Percentiles rank a stretch among this genome's conserved stretches.
These are phyloP conservation scores for Pseudorasbora parva DNA, from an alignment of 2,113 vertebrate genomes.

Conservation along the genomic window DNA sequence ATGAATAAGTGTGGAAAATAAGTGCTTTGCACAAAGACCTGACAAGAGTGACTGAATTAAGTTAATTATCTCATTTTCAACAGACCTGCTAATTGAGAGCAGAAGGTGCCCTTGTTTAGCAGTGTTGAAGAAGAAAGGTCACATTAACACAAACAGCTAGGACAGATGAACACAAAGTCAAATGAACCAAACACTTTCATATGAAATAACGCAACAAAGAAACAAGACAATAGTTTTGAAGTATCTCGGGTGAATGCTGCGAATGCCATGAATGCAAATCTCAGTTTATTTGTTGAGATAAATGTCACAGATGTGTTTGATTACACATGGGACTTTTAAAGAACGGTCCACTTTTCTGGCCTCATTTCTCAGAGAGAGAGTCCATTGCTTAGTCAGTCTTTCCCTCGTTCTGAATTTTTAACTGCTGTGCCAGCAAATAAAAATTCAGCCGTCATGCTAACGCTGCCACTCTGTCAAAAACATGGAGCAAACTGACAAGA, in stretches of 20 bases:
- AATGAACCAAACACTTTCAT: background rate
- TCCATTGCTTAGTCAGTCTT: slow-evolving; percentile 8
- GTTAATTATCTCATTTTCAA: background rate
- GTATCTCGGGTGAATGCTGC: background rate
- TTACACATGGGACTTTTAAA: slow-evolving; percentile 10
- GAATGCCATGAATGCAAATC: background rate
- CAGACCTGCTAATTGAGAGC: background rate
- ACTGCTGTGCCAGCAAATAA: background rate
- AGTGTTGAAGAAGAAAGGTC: background rate
- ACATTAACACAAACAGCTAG: background rate
- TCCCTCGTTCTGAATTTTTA: background rate
- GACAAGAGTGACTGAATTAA: slow-evolving; percentile 1
- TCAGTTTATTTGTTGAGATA: background rate
- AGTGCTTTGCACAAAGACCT: background rate
- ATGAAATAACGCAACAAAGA: background rate
- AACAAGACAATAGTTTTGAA: background rate
- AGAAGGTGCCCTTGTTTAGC: slow-evolving; percentile 4
- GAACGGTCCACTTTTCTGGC: background rate
- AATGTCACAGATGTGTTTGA: background rate
- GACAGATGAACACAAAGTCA: background rate
- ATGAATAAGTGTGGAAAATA: background rate
- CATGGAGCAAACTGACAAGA: background rate
- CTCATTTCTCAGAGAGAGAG: background rate
- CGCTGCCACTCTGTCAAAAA: slow-evolving; percentile 9
- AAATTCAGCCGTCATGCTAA: background rate